Evolutionary conservation across 2,797 vertebrate species (phyloP), one percentile per base, ranked within the genome.

Genomic region (Gallinago solitaria): DNA sequence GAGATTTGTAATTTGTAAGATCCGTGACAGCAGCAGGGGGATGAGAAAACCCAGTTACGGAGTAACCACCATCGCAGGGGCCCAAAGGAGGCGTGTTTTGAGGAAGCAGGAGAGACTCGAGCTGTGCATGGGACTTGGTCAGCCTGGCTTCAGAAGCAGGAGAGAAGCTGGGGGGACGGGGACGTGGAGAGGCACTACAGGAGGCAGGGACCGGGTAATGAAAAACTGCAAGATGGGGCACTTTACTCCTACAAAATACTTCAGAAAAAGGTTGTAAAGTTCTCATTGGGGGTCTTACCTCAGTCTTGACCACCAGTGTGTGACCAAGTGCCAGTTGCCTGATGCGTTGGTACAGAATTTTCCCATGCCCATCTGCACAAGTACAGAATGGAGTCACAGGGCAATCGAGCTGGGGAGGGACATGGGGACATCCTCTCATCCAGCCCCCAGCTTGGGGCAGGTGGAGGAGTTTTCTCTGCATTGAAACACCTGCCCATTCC

Each of bases 111-210:
- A 48, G 73, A 50, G 37, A 18, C 12, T 41, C 0, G 0, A 76
- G 25, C 24, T 78, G 21, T 32, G 68, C 6, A 1, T 43, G 5
- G 13, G 25, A 20, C 57, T 61, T 69, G 2, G 1, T 20, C 28
- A 37, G 7, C 45, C 67, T 12, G 15, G 17, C 39, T 56, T 41
- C 65, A 39, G 73, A 28, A 78, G 12, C 41, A 21, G 28, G 53
- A 65, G n/a, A 16, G 39, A 76, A 71, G 20, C 17, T 56, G 24
- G 14, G 71, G 16, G 57, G 9, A 8, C 21, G 48, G 21, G n/a
- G 12, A 4, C 0, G 0, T n/a, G 19, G 27, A 39, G 53, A 51
- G 61, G 10, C 16, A 6, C 33, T n/a, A 8, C 1, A 19, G 37
- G 23, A 51, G 25, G 13, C 50, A 15, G 33, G 53, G n/a, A 30